phyloP scores from a whole-genome alignment of 2,888 invertebrate genomes.

The Cylloceria caligata region DNA sequence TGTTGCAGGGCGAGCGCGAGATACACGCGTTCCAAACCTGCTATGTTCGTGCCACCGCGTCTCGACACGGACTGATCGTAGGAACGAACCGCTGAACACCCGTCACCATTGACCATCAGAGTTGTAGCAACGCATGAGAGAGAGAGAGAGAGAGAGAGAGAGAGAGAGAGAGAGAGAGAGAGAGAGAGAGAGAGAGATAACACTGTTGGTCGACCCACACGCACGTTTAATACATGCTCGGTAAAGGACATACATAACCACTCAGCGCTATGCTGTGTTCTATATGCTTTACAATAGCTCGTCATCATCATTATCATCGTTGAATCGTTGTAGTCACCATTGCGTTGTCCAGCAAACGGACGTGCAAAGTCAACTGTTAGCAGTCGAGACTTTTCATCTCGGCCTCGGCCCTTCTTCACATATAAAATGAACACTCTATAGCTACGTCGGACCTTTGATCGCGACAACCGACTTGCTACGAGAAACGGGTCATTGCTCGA shows the following conservation, averaged over 20 bases:
- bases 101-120: slow-evolving; percentile 77
- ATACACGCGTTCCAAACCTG: slow-evolving; percentile 60
- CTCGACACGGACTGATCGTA: slow-evolving; percentile 77
- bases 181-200: slow-evolving; percentile 20
- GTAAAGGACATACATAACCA: background rate
- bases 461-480: background rate
- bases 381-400: slow-evolving; percentile 22
- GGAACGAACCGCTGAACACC: slow-evolving; percentile 66
- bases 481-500: background rate
- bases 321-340: background rate
- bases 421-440: background rate
- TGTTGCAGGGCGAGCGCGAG: slow-evolving; percentile 61
- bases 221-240: background rate
- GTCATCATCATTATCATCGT: slow-evolving; percentile 14
- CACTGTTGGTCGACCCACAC: slow-evolving; percentile 22
- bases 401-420: background rate
- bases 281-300: background rate
- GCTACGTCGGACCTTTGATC: slow-evolving; percentile 28
- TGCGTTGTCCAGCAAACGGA: slow-evolving; percentile 7
- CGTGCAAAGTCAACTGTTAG: slow-evolving; percentile 43
- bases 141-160: slow-evolving; percentile 21
- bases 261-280: background rate
- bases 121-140: slow-evolving; percentile 26
- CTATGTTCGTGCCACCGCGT: slow-evolving; percentile 74
- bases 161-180: slow-evolving; percentile 31